phyloP scores from a whole-genome alignment of 2,888 invertebrate genomes.

The Dichetophora obliterata region DNA sequence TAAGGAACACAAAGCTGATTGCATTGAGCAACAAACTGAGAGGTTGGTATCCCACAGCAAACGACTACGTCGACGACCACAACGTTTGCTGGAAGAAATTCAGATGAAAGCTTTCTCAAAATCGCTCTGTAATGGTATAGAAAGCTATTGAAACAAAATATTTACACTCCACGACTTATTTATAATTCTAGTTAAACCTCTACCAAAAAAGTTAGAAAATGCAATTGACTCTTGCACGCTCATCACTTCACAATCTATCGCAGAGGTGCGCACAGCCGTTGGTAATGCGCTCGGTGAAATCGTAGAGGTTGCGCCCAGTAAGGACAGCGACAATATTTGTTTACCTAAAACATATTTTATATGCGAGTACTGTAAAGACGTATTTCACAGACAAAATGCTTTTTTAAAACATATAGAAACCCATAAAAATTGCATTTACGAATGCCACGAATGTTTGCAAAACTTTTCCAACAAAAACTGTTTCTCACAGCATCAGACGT shows the following conservation, averaged over 20 bases:
- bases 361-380: constrained; percentile 71
- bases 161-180: not conserved
- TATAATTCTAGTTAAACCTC: not conserved
- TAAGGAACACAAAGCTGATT: constrained; percentile 51
- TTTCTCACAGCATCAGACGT: constrained; percentile 74
- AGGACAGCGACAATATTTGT: not conserved
- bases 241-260: constrained; percentile 39
- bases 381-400: constrained; percentile 70
- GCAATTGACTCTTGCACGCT: constrained; percentile 64
- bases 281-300: constrained; percentile 41
- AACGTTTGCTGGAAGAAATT: constrained; percentile 65
- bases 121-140: not conserved
- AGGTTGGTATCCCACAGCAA: not conserved
- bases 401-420: constrained; percentile 74
- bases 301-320: constrained; percentile 19
- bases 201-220: constrained; percentile 74
- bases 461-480: constrained; percentile 71
- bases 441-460: constrained; percentile 73
- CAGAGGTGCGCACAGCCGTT: constrained; percentile 36
- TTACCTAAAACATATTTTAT: constrained; percentile 26
- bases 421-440: constrained; percentile 75
- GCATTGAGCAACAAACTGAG: not conserved
- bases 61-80: constrained; percentile 64
- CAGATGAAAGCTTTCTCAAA: not conserved
- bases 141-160: too few species aligned